These are phyloP conservation scores for Sitodiplosis mosellana DNA, from an alignment of 1,140 invertebrate genomes.

Conservation along the genomic window DNA sequence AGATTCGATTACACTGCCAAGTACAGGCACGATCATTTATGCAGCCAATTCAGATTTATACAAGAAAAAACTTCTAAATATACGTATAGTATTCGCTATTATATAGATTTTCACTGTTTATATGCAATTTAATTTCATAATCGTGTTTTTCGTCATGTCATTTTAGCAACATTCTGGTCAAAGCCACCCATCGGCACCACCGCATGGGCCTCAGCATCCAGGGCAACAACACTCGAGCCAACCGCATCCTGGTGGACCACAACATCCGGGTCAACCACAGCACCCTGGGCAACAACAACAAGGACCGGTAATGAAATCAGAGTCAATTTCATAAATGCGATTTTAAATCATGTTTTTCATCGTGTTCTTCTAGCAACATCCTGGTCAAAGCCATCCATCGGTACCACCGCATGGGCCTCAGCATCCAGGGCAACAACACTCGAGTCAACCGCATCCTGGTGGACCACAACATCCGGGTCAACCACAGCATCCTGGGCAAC, in stretches of 20 bases:
- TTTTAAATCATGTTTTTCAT: conserved; percentile 27
- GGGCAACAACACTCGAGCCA: conserved; percentile 10
- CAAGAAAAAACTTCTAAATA: too few relatives aligned
- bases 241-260: conserved; percentile 6
- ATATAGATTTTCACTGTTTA: background rate
- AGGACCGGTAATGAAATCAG: too few relatives aligned
- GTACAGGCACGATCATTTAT: conserved; percentile 14
- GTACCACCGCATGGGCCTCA: background rate
- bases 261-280: conserved; percentile 11
- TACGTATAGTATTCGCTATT: conserved; percentile 3
- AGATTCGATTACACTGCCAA: conserved; percentile 1
- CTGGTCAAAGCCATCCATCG: conserved; percentile 22
- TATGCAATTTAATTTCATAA: conserved; percentile 13
- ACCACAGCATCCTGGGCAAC: conserved; percentile 6
- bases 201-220: background rate
- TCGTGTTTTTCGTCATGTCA: conserved; percentile 33
- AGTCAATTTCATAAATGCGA: too few relatives aligned
- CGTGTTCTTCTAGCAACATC: conserved; percentile 31
- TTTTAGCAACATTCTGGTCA: conserved; percentile 26
- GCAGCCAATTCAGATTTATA: too few relatives aligned
- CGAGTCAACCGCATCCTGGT: conserved; percentile 7
- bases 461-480: conserved; percentile 8
- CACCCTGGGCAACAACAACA: background rate
- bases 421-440: conserved; percentile 8
- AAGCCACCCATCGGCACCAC: conserved; percentile 18